These are phyloP conservation scores for Palythoa grandis DNA, from an alignment of 92 coral and sea anemone genomes.

Conservation along the genomic window DNA sequence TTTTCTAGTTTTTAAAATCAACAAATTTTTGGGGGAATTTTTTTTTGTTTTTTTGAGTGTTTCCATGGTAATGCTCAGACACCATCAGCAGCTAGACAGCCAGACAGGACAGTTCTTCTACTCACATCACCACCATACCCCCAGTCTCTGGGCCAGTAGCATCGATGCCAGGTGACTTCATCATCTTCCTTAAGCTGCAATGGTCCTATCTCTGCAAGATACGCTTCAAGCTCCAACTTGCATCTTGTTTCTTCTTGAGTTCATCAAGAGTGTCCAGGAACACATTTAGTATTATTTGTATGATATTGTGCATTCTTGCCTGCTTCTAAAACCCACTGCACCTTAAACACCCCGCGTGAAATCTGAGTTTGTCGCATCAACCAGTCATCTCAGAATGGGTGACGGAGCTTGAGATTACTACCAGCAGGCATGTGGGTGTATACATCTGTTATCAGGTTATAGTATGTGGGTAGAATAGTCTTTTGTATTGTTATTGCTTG, in stretches of 20 bases:
- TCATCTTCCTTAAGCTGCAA: slow-evolving; percentile 21
- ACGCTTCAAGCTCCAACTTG: background rate
- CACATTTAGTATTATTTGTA: slow-evolving; percentile 1
- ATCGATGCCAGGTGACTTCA: background rate
- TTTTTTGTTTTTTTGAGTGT: background rate
- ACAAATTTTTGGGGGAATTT: background rate
- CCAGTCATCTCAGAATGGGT: slow-evolving; percentile 23
- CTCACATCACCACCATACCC: slow-evolving; percentile 7
- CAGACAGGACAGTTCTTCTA: background rate
- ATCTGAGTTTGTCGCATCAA: background rate
- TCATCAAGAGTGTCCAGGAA: background rate
- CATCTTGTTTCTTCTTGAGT: slow-evolving; percentile 27
- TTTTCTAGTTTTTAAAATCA: background rate
- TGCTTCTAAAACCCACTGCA: slow-evolving; percentile 42
- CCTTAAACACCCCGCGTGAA: slow-evolving; percentile 12
- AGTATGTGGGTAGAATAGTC: slow-evolving; percentile 9
- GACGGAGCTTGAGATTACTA: slow-evolving; percentile 3
- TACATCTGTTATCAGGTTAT: slow-evolving; percentile 1
- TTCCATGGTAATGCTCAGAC: background rate
- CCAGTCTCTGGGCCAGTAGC: slow-evolving; percentile 8
- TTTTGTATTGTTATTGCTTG: background rate
- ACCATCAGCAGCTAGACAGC: slow-evolving; percentile 23
- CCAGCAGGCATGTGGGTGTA: slow-evolving; percentile 20
- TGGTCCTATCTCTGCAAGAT: slow-evolving; percentile 7
- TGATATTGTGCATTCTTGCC: slow-evolving; percentile 13